Conservation (phyloP, 2,113 vertebrate species). For the Amblyornis subalaris region DNA sequence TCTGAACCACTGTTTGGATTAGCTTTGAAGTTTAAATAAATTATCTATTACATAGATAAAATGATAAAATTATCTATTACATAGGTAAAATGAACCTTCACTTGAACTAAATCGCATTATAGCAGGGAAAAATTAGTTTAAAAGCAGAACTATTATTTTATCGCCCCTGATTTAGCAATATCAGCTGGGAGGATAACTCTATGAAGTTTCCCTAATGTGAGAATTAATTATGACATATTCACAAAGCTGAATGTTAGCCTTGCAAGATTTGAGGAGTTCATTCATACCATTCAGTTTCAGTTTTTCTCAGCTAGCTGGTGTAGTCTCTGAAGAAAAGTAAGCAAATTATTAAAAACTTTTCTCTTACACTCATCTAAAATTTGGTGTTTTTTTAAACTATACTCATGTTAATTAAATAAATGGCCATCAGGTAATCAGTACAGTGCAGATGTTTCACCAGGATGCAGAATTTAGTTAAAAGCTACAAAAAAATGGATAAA, state of each 20-base stretch:
- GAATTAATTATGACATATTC: background rate
- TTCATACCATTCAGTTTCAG: background rate
- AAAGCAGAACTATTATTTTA: background rate
- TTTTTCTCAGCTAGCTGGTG: background rate
- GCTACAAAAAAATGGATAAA: background rate
- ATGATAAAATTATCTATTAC: background rate
- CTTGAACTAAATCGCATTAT: background rate
- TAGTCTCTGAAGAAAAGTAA: background rate
- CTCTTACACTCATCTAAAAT: background rate
- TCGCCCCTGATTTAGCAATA: rapidly evolving
- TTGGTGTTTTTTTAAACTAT: background rate
- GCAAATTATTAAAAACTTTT: background rate
- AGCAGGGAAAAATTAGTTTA: background rate
- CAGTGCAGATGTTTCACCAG: background rate
- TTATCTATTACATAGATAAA: background rate
- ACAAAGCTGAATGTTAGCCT: background rate
- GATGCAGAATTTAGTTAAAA: background rate
- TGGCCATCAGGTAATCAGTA: background rate
- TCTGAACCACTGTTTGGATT: background rate
- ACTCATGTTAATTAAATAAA: background rate
- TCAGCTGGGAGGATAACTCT: background rate
- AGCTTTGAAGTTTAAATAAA: background rate
- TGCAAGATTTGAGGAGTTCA: background rate
- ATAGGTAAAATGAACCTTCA: background rate
- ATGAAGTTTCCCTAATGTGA: background rate